Conservation (phyloP, 2,113 vertebrate genomes). For the Zonotrichia leucophrys region DNA sequence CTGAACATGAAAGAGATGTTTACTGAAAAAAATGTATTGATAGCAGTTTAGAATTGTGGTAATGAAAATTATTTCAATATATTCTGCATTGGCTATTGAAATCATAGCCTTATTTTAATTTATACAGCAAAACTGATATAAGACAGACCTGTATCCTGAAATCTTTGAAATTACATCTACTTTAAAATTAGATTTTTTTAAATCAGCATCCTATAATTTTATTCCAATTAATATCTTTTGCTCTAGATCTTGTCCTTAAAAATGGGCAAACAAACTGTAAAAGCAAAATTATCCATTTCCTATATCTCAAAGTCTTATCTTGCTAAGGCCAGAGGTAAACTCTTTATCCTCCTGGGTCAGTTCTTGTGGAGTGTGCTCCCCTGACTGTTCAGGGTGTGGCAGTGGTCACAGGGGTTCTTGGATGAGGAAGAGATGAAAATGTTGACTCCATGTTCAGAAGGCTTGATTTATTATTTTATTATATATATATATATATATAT, state of each 20-base stretch:
- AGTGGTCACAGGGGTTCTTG: no score
- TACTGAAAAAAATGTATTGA: not conserved
- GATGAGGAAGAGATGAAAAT: no score
- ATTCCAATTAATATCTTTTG: not conserved
- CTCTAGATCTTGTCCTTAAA: not conserved
- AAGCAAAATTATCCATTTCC: not conserved
- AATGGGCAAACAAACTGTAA: not conserved
- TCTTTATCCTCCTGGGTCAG: not conserved
- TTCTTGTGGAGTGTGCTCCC: not conserved
- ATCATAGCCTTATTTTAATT: not conserved
- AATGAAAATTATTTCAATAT: not conserved
- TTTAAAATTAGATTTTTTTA: not conserved
- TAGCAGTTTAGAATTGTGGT: not conserved
- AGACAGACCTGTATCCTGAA: not conserved
- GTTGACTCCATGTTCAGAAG: no score
- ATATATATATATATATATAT: no score
- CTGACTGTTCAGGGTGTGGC: not conserved
- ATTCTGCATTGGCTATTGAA: not conserved
- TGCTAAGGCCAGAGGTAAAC: not conserved
- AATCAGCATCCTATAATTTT: not conserved
- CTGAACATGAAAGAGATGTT: constrained; percentile 2
- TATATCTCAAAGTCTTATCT: not conserved
- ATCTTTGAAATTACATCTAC: not conserved
- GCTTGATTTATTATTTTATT: no score
- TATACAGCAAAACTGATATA: not conserved